phyloP scores from a whole-genome alignment of 1,140 invertebrate genomes.

The Anastatus disparis region DNA sequence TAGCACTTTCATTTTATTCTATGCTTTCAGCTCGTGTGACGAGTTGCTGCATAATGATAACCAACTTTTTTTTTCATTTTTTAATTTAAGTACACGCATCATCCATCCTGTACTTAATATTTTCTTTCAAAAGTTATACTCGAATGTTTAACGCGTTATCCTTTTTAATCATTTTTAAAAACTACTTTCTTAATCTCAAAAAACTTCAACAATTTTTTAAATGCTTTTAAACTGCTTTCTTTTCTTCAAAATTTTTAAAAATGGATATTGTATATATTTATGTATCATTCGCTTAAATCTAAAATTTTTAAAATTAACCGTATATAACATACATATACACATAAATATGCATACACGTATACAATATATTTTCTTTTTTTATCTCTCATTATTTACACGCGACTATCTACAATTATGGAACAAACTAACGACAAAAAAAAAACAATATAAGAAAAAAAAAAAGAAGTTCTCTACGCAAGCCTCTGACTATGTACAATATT shows the following conservation, averaged over 20 bases:
- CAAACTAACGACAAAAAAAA: not conserved
- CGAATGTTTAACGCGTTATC: not conserved
- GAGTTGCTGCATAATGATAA: constrained; percentile 10
- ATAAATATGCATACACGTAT: not conserved
- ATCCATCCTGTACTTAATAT: constrained; percentile 21
- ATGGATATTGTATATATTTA: constrained; percentile 5
- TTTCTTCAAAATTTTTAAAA: constrained; percentile 5
- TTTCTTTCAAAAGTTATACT: not conserved
- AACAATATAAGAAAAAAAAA: not conserved
- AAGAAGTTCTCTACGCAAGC: constrained; percentile 16
- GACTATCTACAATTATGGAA: constrained; percentile 28
- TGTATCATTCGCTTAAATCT: not conserved
- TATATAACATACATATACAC: not conserved
- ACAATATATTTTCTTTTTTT: not conserved
- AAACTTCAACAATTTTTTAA: constrained; percentile 19
- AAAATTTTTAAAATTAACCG: not conserved
- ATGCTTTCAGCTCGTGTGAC: not conserved
- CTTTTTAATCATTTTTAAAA: not conserved
- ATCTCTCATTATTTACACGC: constrained; percentile 25
- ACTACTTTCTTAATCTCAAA: not conserved
- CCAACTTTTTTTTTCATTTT: no score
- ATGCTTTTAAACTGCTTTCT: constrained; percentile 14
- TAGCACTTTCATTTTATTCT: not conserved
- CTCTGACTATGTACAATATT: constrained; percentile 36
- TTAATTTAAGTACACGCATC: constrained; percentile 33